Percentiles rank a stretch among this genome's conserved stretches.
phyloP scores from a whole-genome alignment of 2,797 vertebrate genomes.

The Rhynchonycteris naso region DNA sequence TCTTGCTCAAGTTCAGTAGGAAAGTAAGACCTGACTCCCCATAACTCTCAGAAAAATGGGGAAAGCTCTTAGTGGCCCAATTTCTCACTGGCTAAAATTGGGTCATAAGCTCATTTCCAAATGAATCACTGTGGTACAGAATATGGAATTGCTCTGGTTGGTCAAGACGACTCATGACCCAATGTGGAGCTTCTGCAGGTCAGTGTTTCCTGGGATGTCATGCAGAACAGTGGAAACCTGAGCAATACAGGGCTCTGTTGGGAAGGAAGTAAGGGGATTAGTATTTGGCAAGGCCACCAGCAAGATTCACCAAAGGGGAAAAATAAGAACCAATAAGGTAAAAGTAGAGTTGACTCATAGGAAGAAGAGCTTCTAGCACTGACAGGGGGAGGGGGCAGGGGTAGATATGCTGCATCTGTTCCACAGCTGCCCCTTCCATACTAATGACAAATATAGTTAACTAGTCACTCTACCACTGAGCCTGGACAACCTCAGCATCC shows the following conservation, averaged over 20 bases:
- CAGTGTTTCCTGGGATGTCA: not conserved
- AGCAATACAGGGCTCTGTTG: not conserved
- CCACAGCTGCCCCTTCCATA: not conserved
- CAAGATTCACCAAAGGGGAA: not conserved
- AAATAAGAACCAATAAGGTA: not conserved
- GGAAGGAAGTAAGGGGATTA: not conserved
- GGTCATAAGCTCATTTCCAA: not conserved
- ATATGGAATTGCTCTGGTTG: not conserved
- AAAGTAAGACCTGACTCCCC: not conserved
- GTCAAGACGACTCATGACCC: not conserved
- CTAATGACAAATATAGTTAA: not conserved
- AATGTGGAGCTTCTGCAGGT: not conserved
- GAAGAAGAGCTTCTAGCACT: not conserved
- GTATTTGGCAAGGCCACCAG: not conserved
- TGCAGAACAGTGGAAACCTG: not conserved
- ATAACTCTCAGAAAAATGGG: not conserved
- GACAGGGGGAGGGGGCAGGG: accelerated
- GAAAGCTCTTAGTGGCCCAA: not conserved
- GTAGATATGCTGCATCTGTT: not conserved
- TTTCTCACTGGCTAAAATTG: not conserved
- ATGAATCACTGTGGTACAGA: not conserved
- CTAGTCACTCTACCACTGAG: not conserved
- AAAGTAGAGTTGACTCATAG: not conserved
- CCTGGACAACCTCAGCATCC: not conserved
- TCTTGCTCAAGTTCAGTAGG: not conserved